Evolutionary conservation across 2,888 invertebrate species (phyloP).

Genomic region (Herminia tarsipennalis): DNA sequence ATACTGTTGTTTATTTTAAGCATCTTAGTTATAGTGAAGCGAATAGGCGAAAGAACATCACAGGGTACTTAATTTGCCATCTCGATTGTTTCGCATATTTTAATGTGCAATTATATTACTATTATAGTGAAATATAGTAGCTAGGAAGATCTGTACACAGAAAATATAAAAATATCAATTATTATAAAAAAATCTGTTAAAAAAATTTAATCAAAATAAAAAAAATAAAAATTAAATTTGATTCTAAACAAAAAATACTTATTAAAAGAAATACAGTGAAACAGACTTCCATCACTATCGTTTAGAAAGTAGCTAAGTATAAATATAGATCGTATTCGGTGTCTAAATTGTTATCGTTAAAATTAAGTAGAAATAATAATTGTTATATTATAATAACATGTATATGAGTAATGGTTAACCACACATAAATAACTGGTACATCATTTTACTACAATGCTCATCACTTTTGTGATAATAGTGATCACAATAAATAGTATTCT

Average conservation of each 20-base stretch:
- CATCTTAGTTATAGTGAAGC: not conserved
- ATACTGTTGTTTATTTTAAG: not conserved
- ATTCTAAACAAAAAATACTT: slow-evolving; percentile 1
- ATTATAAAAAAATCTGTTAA: not conserved
- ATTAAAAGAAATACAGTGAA: slow-evolving; percentile 2
- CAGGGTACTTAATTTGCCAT: slow-evolving; percentile 46
- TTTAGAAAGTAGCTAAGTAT: not conserved
- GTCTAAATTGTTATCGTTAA: slow-evolving; percentile 28
- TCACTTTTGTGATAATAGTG: no score
- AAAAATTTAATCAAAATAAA: not conserved
- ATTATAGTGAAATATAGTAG: not conserved
- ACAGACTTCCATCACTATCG: slow-evolving; percentile 10
- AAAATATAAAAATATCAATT: not conserved
- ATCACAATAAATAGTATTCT: no score
- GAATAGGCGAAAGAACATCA: slow-evolving; percentile 18
- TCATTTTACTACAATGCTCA: no score
- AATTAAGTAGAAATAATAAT: not conserved
- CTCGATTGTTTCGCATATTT: slow-evolving; percentile 18
- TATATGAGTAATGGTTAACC: no score
- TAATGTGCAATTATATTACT: slow-evolving; percentile 5
- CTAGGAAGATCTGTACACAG: slow-evolving; percentile 1
- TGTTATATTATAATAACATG: not conserved
- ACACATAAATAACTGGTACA: slow-evolving; percentile 5
- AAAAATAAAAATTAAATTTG: no score
- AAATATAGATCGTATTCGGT: slow-evolving; percentile 32